Base-by-base conservation (phyloP, 2,888 invertebrate genomes). In the Metallyticus violacea region DNA sequence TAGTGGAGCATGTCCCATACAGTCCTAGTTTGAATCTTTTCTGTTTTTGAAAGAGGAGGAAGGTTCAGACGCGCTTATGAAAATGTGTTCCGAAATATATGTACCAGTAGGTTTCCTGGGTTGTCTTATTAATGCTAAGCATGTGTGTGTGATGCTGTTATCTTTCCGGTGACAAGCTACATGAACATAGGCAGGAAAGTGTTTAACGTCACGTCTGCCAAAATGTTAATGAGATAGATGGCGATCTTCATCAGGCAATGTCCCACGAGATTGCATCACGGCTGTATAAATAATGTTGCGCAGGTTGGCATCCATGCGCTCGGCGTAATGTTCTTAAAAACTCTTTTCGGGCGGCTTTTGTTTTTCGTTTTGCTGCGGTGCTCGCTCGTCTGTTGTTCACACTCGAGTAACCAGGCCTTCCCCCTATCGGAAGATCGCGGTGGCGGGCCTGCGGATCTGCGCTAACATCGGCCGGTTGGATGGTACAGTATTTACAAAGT, bases 331-430 rank as follows among this genome's bases (percentile, higher is more conserved):
- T 62, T 15, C 15, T 62, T 40, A 40, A 40, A 40, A 40, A 40
- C n/a, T n/a, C n/a, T n/a, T n/a, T n/a, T n/a, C 40, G 40, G 40
- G 7, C 40, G 40, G 40, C 40, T 9, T 62, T n/a, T n/a, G n/a
- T n/a, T n/a, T 62, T 62, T 62, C 22, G 40, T 62, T 62, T 62
- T 62, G 40, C 22, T 15, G n/a, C n/a, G n/a, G n/a, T n/a, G 15
- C 4, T 40, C 40, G 26, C 79, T 77, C 62, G 76, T 83, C 77
- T 26, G 83, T 83, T 83, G 22, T 40, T 78, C 85, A 85, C 85
- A 85, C 85, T 85, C 29, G 85, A 85, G 85, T 85, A 85, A 85
- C 79, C 29, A 77, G 85, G 77, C 81, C 25, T 30, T 25, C 22
- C 9, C 79, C 26, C 79, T 9, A 79, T 26, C 79, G 25, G 9